Base-by-base conservation (phyloP, 2,888 invertebrate species). In the Belgica antarctica region DNA sequence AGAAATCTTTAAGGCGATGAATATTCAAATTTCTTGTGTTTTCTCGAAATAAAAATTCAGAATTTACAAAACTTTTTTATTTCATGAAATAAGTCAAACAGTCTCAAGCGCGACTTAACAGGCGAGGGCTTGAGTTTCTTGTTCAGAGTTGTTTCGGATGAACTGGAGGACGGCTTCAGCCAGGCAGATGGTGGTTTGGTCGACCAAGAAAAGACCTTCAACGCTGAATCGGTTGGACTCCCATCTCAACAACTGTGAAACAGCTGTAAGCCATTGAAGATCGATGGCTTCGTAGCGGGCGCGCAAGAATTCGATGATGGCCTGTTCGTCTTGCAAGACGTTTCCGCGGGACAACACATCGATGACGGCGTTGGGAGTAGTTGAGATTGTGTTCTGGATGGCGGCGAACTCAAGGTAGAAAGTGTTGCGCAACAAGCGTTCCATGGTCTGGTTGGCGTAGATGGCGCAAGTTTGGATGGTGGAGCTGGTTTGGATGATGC, bases 391-490 rank as follows among this genome's bases (percentile, higher is more conserved):
- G 5, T 0, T 41, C 28, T 61, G 70, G 12, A 61, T 61, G 17
- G 7, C 41, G 12, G 15, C 41, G 12, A 70, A 70, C 17, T 41
- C 41, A 61, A 61, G 70, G 19, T 70, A 70, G 70, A 70, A 70
- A 12, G 28, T 22, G 28, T 70, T 47, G 19, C 41, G 7, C 8
- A 70, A 17, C 19, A 31, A 24, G 10, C 1, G 2, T 4, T 10
- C 8, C 8, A 61, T 5, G n/a, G 70, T 70, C 1, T 2, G 1
- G 41, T 70, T 70, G 10, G 70, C 70, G 17, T 24, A 34, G 10
- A 12, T 7, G 15, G 70, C 36, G 27, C 70, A 70, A n/a, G 3
- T 3, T n/a, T 36, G 15, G 24, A 69, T 34, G 3, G 12, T 47
- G 17, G n/a, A 10, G 5, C 69, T 34, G 34, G 12, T 12, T 7